These are phyloP conservation scores for Abscondita cerata DNA, from an alignment of 2,888 invertebrate species.

Conservation along the genomic window DNA sequence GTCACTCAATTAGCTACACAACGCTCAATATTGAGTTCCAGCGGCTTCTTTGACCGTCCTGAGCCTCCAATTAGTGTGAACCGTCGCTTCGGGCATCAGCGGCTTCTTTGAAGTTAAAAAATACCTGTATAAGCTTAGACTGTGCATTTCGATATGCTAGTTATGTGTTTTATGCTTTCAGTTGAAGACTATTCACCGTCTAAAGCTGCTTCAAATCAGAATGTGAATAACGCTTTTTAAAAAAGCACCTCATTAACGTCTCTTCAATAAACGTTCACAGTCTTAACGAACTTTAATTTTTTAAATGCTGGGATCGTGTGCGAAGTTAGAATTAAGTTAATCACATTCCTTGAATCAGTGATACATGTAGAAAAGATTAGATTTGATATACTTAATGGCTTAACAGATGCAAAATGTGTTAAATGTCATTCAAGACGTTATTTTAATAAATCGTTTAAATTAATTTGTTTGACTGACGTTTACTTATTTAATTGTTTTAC, in stretches of 20 bases:
- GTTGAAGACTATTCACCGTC: constrained; percentile 44
- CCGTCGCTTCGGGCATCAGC: constrained; percentile 59
- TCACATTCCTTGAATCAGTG: constrained; percentile 51
- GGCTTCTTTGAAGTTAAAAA: constrained; percentile 59
- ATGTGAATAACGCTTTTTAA: constrained; percentile 55
- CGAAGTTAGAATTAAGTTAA: constrained; percentile 49
- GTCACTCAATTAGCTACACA: constrained; percentile 60
- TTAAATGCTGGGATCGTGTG: constrained; percentile 38
- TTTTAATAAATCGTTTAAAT: constrained; percentile 30
- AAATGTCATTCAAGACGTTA: constrained; percentile 46
- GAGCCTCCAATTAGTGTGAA: constrained; percentile 62
- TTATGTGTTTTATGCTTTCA: constrained; percentile 28
- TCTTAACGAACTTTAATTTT: constrained; percentile 44
- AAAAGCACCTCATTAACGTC: constrained; percentile 49
- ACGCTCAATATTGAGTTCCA: constrained; percentile 61
- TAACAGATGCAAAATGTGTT: constrained; percentile 46
- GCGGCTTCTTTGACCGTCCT: constrained; percentile 60
- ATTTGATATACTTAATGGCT: constrained; percentile 39
- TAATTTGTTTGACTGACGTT: constrained; percentile 2
- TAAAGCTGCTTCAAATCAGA: constrained; percentile 48
- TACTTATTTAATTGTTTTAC: constrained; percentile 7
- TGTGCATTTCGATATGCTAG: constrained; percentile 41
- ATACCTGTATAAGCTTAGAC: constrained; percentile 57
- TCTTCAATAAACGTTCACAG: constrained; percentile 46
- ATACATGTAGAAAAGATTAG: constrained; percentile 42